These are phyloP conservation scores for Phaethornis superciliosus DNA, from an alignment of 2,113 vertebrate species.

Conservation along the genomic window DNA sequence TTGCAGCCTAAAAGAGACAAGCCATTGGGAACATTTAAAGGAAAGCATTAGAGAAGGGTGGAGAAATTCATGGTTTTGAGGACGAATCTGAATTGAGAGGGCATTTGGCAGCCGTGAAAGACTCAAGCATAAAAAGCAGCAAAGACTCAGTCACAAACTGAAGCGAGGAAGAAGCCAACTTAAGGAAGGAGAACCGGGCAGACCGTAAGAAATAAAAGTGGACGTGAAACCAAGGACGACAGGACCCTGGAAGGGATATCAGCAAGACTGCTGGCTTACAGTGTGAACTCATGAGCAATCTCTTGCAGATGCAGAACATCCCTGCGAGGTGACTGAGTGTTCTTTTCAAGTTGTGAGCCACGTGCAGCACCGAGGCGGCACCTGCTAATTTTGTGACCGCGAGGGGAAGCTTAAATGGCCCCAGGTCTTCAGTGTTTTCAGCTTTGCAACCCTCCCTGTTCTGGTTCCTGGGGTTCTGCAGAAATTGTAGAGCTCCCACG, in stretches of 20 bases:
- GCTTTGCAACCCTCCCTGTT: rapidly evolving
- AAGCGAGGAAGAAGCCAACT: not conserved
- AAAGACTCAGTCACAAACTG: not conserved
- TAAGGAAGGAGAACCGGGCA: not conserved
- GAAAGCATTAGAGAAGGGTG: not conserved
- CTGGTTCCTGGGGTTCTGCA: not conserved
- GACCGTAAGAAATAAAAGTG: not conserved
- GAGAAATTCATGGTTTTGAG: not conserved
- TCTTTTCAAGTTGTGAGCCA: not conserved
- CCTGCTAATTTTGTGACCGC: not conserved
- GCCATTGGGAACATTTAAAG: not conserved
- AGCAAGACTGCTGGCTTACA: not conserved
- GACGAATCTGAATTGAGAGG: not conserved
- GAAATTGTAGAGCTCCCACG: not conserved
- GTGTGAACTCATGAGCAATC: not conserved
- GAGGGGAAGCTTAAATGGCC: not conserved
- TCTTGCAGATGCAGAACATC: not conserved
- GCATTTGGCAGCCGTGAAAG: not conserved
- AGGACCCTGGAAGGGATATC: not conserved
- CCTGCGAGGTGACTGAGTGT: not conserved
- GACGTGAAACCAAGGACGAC: not conserved
- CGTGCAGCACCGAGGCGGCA: not conserved
- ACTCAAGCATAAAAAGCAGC: not conserved
- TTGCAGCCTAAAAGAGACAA: not conserved
- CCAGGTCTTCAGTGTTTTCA: not conserved